phyloP scores from a whole-genome alignment of 2,113 vertebrate genomes.

The Forbesichthys agassizii region DNA sequence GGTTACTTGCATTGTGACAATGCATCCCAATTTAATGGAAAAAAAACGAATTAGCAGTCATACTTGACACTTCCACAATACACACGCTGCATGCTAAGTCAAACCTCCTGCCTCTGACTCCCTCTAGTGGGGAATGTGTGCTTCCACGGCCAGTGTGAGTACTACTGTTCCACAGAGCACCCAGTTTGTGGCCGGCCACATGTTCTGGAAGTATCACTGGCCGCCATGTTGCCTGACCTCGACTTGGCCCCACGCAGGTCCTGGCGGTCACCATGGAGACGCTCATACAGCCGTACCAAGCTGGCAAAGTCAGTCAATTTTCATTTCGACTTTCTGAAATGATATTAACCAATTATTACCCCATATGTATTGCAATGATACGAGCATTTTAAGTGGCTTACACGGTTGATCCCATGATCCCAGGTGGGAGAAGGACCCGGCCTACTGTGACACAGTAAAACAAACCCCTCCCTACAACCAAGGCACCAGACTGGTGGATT shows the following conservation, averaged over 20 bases:
- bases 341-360: conserved; percentile 59
- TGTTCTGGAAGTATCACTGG: conserved; percentile 89
- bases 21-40: not conserved
- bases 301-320: conserved; percentile 51
- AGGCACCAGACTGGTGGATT: conserved; percentile 86
- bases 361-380: conserved; percentile 39
- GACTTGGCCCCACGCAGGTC: conserved; percentile 90
- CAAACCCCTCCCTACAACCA: conserved; percentile 89
- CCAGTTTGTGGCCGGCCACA: conserved; percentile 91
- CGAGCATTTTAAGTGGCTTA: not conserved
- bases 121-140: conserved; percentile 83
- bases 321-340: not conserved
- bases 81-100: not conserved
- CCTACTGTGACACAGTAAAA: conserved; percentile 94
- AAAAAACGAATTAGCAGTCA: too few relatives aligned
- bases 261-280: conserved; percentile 96
- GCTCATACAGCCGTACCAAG: conserved; percentile 83
- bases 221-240: conserved; percentile 90
- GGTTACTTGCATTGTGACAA: too few relatives aligned
- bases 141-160: conserved; percentile 94
- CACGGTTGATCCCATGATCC: not conserved
- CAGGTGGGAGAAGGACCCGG: conserved; percentile 93
- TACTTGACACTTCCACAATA: too few relatives aligned
- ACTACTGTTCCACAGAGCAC: conserved; percentile 94
- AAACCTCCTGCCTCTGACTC: conserved; percentile 10